Evolutionary conservation across 2,113 vertebrate genomes (phyloP), one percentile per base, ranked within the genome.

Genomic region (Arothron firmamentum): DNA sequence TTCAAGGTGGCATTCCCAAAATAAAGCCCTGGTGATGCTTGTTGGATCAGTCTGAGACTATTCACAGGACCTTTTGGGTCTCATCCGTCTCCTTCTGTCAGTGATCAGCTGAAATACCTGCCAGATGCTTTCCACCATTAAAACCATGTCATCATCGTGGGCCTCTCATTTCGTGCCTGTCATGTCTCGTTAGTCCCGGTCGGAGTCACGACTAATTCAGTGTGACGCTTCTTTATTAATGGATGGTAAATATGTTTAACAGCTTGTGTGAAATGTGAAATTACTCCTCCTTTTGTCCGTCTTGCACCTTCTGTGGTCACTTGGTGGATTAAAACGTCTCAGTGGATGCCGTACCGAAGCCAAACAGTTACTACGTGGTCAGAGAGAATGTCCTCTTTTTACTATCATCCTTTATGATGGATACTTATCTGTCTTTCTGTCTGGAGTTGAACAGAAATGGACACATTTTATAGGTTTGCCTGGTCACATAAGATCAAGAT

Each of bases 111-210:
- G 23, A 31, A 50, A 54, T 13, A 34, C n/a, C 67, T 68, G 72
- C 63, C 75, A 77, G 62, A 79, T 73, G 74, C 74, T 65, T 68
- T 49, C 75, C 66, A 67, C 52, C 56, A 61, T 70, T 70, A 67
- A n/a, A 78, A 63, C 70, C 73, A 17, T 71, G 74, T 65, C 76
- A 62, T 77, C 70, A 5, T 73, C 49, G 56, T 50, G 56, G 62
- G 52, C 38, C 52, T 64, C 59, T 46, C 59, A 62, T 71, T 81
- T 66, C 67, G n/a, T 17, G 48, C 75, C 52, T 68, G 72, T 81
- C 77, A 70, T 73, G 74, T 76, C 77, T 69, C 62, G 59, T 85
- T 83, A 80, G 64, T 54, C 2, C 31, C 17, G n/a, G 65, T 21
- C 34, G 62, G 62, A 74, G 66, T 80, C 54, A 53, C 45, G 57